Evolutionary conservation across 2,113 vertebrate species (phyloP).

Genomic region (Gobius niger): DNA sequence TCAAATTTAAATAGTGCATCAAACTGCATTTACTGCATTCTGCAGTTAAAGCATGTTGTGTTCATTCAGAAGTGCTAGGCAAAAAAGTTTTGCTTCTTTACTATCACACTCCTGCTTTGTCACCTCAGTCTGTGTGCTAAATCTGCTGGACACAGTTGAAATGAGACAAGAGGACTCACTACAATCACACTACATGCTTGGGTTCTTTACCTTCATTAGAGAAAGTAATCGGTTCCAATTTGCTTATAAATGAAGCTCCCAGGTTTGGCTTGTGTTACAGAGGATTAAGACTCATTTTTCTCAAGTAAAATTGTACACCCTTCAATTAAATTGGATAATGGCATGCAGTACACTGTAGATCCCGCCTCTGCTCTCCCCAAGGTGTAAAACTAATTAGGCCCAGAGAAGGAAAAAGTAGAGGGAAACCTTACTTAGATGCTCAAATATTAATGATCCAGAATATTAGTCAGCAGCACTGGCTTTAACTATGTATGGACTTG

Average conservation of each 20-base stretch:
- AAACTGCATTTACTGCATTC: no score
- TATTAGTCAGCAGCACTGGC: slow-evolving; percentile 4
- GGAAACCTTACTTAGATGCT: slow-evolving; percentile 3
- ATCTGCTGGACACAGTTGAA: no score
- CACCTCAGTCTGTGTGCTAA: no score
- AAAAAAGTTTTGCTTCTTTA: no score
- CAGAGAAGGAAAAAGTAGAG: neutral
- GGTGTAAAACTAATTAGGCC: slow-evolving; percentile 8
- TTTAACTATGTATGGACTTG: slow-evolving; percentile 6
- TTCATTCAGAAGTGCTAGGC: no score
- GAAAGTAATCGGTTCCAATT: no score
- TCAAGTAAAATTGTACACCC: neutral
- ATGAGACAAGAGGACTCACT: no score
- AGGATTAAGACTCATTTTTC: neutral
- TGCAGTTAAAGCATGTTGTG: no score
- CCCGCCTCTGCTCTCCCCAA: neutral
- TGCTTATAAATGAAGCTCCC: neutral
- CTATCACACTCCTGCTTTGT: no score
- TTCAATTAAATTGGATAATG: neutral
- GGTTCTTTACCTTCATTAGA: no score
- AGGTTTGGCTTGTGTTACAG: neutral
- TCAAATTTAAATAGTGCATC: no score
- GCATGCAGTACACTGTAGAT: neutral
- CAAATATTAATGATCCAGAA: slow-evolving; percentile 8
- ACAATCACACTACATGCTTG: no score